Evolutionary conservation across 1,140 invertebrate species (phyloP).

Genomic region (Heliconius congener): DNA sequence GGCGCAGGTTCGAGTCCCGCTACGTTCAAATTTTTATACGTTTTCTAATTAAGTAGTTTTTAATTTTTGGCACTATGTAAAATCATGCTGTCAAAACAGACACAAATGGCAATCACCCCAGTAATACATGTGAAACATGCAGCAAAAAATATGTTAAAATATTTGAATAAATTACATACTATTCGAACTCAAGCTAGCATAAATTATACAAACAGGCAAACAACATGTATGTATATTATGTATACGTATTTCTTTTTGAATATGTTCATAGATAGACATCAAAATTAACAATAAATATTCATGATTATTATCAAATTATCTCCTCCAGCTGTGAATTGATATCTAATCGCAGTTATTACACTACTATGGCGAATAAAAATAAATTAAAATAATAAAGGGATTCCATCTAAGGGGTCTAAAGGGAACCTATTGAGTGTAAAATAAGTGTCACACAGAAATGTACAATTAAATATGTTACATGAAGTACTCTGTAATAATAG

Average conservation of each 20-base stretch:
- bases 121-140: background rate
- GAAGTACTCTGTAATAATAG: conserved; percentile 19
- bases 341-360: background rate
- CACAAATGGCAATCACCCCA: too few species aligned
- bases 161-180: background rate
- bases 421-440: background rate
- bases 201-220: background rate
- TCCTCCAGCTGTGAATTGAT: background rate
- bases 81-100: too few species aligned
- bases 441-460: background rate
- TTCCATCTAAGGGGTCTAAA: background rate
- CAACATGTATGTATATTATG: background rate
- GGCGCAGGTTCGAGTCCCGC: too few species aligned
- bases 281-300: conserved; percentile 1
- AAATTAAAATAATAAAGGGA: background rate
- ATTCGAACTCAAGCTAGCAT: background rate
- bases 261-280: background rate
- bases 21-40: too few species aligned
- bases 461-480: background rate
- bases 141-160: background rate
- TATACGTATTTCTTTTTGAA: background rate
- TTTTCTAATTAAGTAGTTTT: too few species aligned
- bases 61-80: too few species aligned
- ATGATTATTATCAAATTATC: conserved; percentile 15
- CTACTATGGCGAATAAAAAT: background rate